Conservation (phyloP, 2,888 invertebrate species). For the Pimpla rufipes region DNA sequence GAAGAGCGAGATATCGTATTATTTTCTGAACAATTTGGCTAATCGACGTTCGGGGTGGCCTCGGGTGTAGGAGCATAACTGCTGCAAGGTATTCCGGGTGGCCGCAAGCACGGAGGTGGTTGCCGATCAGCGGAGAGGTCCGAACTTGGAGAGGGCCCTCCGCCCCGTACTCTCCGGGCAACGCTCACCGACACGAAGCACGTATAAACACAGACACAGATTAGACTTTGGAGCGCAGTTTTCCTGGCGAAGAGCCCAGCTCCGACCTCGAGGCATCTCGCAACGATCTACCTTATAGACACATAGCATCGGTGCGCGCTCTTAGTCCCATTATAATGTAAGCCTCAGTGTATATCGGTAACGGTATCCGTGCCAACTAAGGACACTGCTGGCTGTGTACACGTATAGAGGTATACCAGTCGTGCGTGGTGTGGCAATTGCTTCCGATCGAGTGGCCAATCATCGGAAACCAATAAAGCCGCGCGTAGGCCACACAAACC, state of each 20-base stretch:
- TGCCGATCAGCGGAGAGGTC: conserved; percentile 45
- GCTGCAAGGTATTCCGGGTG: conserved; percentile 40
- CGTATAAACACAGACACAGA: neutral
- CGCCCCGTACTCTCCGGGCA: conserved; percentile 21
- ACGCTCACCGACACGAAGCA: neutral
- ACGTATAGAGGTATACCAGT: conserved; percentile 41
- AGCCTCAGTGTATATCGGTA: conserved; percentile 61
- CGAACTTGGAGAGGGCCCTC: conserved; percentile 49
- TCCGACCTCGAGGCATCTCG: conserved; percentile 53
- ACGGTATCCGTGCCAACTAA: conserved; percentile 65
- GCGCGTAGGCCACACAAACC: conserved; percentile 67
- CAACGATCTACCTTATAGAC: conserved; percentile 63
- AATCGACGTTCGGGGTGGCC: conserved; percentile 75
- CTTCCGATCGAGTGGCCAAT: conserved; percentile 81
- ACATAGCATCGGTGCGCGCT: conserved; percentile 56
- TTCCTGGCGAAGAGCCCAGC: conserved; percentile 66
- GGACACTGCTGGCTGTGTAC: conserved; percentile 45
- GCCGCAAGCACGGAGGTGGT: conserved; percentile 55
- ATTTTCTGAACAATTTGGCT: conserved; percentile 81
- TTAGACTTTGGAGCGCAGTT: conserved; percentile 61
- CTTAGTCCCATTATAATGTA: conserved; percentile 70
- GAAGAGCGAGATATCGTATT: conserved; percentile 74
- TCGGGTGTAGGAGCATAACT: conserved; percentile 29
- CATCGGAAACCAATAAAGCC: conserved; percentile 82
- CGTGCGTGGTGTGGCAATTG: conserved; percentile 77